Base-by-base conservation (phyloP, 2,113 vertebrate genomes). In the Illadopsis cleaveri region DNA sequence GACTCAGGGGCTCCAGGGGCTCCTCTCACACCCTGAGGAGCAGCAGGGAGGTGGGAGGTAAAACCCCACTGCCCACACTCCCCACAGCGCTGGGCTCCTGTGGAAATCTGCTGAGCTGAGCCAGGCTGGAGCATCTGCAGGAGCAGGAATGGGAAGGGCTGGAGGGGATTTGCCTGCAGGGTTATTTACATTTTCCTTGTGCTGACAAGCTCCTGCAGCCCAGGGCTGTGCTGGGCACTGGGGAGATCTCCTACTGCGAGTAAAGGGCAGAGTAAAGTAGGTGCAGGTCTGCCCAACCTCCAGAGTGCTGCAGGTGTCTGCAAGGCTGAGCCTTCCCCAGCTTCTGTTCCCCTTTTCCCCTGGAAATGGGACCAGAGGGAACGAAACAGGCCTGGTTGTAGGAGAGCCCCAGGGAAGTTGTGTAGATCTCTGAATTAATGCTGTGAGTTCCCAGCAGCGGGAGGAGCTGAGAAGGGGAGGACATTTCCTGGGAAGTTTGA, bases 61-160 rank as follows among this genome's bases (percentile, higher is more conserved):
- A 22, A 60, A 37, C 22, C 19, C 15, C 9, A 2, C 24, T 11
- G 1, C 3, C 8, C 65, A 9, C 66, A 0, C 30, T 25, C 27
- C 73, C 33, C 3, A 0, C 1, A 16, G 64, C 4, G 0, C 83
- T 19, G 10, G 11, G 5, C 20, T 61, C 61, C 2, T 0, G 13
- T 48, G 58, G 24, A 4, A 12, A 37, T 45, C 12, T 15, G 54
- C 82, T 17, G 60, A 19, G 16, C 1, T 4, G 42, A 64, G 82
- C 58, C 44, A 8, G 54, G 5, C 72, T 30, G 9, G 2, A 14
- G 37, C 33, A 12, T 14, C 58, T 35, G 72, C 75, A 70, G 73
- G 31, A 53, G 3, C 5, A 3, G 88, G 44, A 44, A 56, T 6
- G 24, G 91, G 66, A 47, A 69, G 62, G 66, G 10, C 86, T 35